Evolutionary conservation across 2,888 invertebrate genomes (phyloP), one percentile per base, ranked within the genome.

Genomic region (Eupithecia subumbrata): DNA sequence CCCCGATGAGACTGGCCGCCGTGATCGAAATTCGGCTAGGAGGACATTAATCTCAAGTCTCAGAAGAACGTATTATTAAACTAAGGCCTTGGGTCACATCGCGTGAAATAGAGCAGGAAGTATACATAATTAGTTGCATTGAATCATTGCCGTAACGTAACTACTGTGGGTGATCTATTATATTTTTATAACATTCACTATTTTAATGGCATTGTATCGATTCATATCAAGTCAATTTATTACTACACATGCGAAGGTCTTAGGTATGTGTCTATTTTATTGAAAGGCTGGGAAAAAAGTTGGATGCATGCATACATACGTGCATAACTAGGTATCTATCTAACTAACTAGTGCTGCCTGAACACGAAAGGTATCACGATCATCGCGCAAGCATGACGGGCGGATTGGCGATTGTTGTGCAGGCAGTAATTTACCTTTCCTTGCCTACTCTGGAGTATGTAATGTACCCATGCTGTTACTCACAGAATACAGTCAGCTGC

Each of bases 231-330:
- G 40, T 11, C 34, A 30, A 40, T 52, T 63, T 56, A 70, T 45
- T 18, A 45, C 60, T n/a, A 4, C 37, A 74, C 76, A 78, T 74
- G 76, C 78, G 45, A 76, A 74, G 76, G 74, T 68, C 22, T 18
- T 40, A n/a, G 34, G n/a, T 64, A 45, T 1, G 37, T 71, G 67
- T 56, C 37, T 68, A 69, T 71, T 25, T 71, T 71, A 71, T 63
- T 71, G 25, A 64, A 72, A 72, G 48, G 16, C 30, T 8, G 3
- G 22, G 1, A 56, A 22, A 56, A 22, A 25, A 22, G 11, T 56
- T 22, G 12, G 11, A 0, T 56, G 22, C 56, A 56, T 56, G 4
- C 52, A 40, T 9, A 2, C 9, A n/a, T 4, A n/a, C 2, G 9
- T 52, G n/a, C n/a, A 1, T 56, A 22, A 22, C 22, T 56, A 12